Evolutionary conservation across 2,797 vertebrate species (phyloP).

Genomic region (Streptopelia turtur): DNA sequence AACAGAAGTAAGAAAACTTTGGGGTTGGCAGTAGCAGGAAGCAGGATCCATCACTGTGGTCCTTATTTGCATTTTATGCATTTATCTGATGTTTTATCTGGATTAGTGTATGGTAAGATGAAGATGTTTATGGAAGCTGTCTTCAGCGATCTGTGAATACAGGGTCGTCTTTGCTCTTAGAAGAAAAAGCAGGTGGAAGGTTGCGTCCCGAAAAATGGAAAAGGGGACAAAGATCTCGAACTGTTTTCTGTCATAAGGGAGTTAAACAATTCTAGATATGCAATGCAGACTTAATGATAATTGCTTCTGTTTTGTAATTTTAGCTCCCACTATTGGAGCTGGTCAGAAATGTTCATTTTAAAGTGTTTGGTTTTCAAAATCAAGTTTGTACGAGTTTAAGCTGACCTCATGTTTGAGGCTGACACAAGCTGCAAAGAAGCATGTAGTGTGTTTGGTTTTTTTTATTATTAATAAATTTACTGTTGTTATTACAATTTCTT

Average conservation of each 20-base stretch:
- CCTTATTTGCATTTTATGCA: neutral
- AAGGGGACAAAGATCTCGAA: neutral
- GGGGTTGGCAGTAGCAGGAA: neutral
- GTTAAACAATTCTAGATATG: neutral
- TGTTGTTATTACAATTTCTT: too few relatives aligned
- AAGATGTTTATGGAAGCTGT: neutral
- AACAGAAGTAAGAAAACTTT: neutral
- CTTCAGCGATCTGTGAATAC: neutral
- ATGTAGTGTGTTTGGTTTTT: neutral
- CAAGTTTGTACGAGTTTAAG: neutral
- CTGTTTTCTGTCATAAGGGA: neutral
- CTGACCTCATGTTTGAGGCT: neutral
- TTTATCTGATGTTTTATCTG: neutral
- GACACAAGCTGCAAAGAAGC: neutral
- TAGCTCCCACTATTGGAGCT: neutral
- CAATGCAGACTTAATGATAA: neutral
- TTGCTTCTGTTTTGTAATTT: neutral
- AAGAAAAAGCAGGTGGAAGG: rapidly evolving
- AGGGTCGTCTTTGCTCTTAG: neutral
- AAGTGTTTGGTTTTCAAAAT: neutral
- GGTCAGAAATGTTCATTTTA: neutral
- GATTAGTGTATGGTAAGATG: neutral
- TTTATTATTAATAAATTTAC: neutral
- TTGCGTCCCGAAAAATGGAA: neutral
- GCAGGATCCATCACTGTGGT: neutral